Conservation (phyloP, 1,140 invertebrate species). For the Aphidius ervi region DNA sequence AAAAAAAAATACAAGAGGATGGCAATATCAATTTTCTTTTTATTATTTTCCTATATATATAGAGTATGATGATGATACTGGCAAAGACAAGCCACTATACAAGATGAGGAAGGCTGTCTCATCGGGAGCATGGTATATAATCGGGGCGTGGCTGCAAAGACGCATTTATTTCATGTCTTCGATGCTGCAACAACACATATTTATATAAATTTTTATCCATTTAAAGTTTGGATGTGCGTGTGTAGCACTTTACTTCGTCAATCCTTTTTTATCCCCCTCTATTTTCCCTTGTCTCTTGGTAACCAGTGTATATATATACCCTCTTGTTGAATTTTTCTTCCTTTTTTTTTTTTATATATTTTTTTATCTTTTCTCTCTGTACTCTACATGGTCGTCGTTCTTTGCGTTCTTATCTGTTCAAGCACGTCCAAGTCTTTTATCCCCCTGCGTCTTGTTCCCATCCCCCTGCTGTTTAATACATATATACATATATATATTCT, state of each 20-base stretch:
- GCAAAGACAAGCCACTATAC: conserved; percentile 22
- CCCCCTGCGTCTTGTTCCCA: conserved; percentile 16
- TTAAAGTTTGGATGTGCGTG: too few species aligned
- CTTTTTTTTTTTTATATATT: conserved; percentile 8
- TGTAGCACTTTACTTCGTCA: conserved; percentile 19
- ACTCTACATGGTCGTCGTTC: neutral
- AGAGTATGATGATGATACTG: too few species aligned
- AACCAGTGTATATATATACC: neutral
- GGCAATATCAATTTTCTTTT: too few species aligned
- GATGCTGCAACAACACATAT: conserved; percentile 19
- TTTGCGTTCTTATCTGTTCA: conserved; percentile 16
- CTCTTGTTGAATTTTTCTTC: conserved; percentile 18
- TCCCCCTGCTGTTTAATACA: neutral
- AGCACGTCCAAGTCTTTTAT: conserved; percentile 14
- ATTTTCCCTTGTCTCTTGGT: neutral
- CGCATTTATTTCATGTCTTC: conserved; percentile 29
- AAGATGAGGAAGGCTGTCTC: conserved; percentile 28
- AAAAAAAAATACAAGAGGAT: too few species aligned
- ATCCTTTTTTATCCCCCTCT: conserved; percentile 16
- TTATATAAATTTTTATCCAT: too few species aligned
- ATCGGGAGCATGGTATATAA: conserved; percentile 16
- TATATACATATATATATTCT: too few species aligned
- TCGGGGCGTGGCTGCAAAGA: conserved; percentile 21
- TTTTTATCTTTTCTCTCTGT: neutral
- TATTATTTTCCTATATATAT: too few species aligned